Conservation (phyloP, 2,888 invertebrate species). For the Netelia virgata region DNA sequence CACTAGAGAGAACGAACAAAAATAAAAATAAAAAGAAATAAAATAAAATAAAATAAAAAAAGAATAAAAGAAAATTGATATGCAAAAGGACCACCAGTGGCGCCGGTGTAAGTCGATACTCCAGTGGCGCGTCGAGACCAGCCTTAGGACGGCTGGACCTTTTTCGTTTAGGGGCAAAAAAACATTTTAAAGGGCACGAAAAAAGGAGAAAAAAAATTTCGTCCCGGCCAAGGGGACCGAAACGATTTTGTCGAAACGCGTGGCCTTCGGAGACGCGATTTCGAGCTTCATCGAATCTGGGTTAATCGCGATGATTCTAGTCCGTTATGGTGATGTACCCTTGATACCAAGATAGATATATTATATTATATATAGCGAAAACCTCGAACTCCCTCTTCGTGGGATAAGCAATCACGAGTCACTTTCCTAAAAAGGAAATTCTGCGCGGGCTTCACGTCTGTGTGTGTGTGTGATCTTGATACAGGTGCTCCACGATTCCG, state of each 20-base stretch:
- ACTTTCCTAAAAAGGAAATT: constrained; percentile 43
- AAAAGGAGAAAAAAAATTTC: constrained; percentile 21
- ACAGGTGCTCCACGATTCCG: not conserved
- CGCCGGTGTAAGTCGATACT: constrained; percentile 50
- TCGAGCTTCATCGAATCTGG: constrained; percentile 39
- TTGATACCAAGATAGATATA: constrained; percentile 18
- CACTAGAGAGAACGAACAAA: constrained; percentile 9
- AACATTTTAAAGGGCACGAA: constrained; percentile 21
- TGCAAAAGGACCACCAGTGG: constrained; percentile 41
- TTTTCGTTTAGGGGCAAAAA: not conserved
- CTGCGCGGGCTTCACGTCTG: not conserved
- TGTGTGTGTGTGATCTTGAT: constrained; percentile 1
- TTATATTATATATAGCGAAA: not conserved
- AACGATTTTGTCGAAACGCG: constrained; percentile 26
- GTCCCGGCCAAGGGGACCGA: constrained; percentile 4
- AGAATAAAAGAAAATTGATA: constrained; percentile 17
- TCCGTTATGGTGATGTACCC: constrained; percentile 24
- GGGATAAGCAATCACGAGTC: constrained; percentile 38
- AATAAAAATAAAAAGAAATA: constrained; percentile 26
- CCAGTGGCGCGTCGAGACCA: constrained; percentile 13
- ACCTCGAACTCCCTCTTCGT: constrained; percentile 2
- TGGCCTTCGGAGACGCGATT: constrained; percentile 30
- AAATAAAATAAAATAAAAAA: constrained; percentile 27
- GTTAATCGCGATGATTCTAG: constrained; percentile 55
- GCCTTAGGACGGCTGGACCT: not conserved